These are phyloP conservation scores for Chrysogorgia sp. DNA, from an alignment of 92 coral and sea anemone genomes.

Conservation along the genomic window DNA sequence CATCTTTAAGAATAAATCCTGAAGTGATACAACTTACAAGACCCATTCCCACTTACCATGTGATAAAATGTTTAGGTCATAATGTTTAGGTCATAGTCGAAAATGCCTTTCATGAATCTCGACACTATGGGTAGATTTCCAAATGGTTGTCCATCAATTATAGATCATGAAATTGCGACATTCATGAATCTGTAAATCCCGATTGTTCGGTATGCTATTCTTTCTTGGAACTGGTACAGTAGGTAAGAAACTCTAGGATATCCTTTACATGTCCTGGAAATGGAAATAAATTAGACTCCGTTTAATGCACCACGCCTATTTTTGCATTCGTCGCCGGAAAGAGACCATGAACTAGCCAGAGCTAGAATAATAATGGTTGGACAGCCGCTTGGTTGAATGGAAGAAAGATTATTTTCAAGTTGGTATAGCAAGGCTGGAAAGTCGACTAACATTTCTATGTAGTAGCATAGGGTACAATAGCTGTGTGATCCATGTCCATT, in stretches of 20 bases:
- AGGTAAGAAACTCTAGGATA: conserved; percentile 47
- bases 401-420: conserved; percentile 41
- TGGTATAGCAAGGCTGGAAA: conserved; percentile 31
- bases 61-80: conserved; percentile 36
- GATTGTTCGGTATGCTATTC: conserved; percentile 44
- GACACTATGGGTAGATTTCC: conserved; percentile 54
- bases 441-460: conserved; percentile 20
- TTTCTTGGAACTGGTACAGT: conserved; percentile 2
- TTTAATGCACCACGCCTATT: conserved; percentile 49
- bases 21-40: conserved; percentile 32
- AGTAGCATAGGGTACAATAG: conserved; percentile 49
- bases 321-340: conserved; percentile 38
- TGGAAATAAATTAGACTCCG: conserved; percentile 51
- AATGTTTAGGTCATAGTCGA: conserved; percentile 24
- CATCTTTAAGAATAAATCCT: conserved; percentile 38
- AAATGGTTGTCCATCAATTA: conserved; percentile 29
- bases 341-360: conserved; percentile 63
- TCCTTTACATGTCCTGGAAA: conserved; percentile 52
- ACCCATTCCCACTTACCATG: conserved; percentile 43
- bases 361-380: conserved; percentile 44
- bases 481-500: conserved; percentile 42
- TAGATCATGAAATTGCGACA: conserved; percentile 56
- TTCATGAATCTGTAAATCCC: conserved; percentile 47
- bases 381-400: conserved; percentile 42
- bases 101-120: conserved; percentile 52